Conservation (phyloP, 92 coral and sea anemone genomes). For the Palythoa caribaeorum region DNA sequence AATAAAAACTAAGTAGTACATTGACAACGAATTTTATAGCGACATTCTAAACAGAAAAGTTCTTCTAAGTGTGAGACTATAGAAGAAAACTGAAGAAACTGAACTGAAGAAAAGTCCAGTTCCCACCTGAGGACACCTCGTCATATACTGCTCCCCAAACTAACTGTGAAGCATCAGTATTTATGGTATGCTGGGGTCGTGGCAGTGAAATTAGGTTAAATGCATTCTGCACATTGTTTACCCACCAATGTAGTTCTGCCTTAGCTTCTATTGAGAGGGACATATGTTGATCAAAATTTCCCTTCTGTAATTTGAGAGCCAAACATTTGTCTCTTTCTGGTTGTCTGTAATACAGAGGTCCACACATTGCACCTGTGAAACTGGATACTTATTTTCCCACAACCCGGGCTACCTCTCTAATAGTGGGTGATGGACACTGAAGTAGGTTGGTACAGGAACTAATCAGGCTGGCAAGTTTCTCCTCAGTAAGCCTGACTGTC, state of each 20-base stretch:
- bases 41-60: no score
- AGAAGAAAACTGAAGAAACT: no score
- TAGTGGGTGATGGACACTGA: no score
- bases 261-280: constrained; percentile 35
- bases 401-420: constrained; percentile 33
- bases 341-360: constrained; percentile 47
- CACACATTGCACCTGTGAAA: constrained; percentile 54
- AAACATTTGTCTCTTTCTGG: constrained; percentile 56
- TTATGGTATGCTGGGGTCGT: constrained; percentile 27
- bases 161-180: constrained; percentile 61
- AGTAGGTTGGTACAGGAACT: constrained; percentile 23
- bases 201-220: constrained; percentile 44
- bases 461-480: background rate
- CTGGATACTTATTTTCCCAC: constrained; percentile 56
- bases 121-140: constrained; percentile 40
- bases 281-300: constrained; percentile 56
- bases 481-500: constrained; percentile 21
- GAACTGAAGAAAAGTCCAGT: no score
- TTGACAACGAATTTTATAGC: no score
- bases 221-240: constrained; percentile 4
- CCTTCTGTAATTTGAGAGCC: constrained; percentile 43
- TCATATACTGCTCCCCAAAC: constrained; percentile 53
- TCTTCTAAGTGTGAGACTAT: no score
- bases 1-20: no score
- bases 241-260: constrained; percentile 58